Conservation (phyloP, 2,113 vertebrate genomes). For the Buteo buteo region DNA sequence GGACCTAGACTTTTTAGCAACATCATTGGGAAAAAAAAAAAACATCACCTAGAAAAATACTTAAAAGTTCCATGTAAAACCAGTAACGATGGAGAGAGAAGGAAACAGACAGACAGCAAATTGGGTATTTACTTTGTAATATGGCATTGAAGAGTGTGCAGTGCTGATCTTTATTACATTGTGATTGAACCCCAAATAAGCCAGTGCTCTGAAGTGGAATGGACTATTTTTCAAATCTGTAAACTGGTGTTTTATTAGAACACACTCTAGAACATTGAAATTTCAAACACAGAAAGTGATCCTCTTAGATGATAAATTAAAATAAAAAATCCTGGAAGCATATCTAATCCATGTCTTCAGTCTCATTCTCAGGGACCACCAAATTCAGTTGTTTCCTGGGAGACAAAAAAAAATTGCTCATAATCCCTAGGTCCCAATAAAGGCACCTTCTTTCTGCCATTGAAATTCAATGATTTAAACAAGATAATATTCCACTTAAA, state of each 20-base stretch:
- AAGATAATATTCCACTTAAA: neutral
- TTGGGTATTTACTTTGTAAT: neutral
- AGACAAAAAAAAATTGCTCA: neutral
- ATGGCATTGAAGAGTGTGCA: neutral
- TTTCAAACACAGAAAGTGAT: neutral
- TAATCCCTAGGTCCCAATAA: neutral
- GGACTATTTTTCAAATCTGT: neutral
- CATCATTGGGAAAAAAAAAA: accelerated
- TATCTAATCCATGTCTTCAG: neutral
- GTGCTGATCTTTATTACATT: neutral
- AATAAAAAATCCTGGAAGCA: neutral
- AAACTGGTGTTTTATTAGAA: neutral
- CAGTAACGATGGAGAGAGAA: accelerated
- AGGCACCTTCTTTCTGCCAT: neutral
- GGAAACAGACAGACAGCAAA: neutral
- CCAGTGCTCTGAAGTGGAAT: accelerated
- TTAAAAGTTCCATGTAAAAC: neutral
- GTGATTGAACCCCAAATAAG: neutral
- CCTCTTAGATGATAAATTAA: neutral
- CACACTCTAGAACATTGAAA: neutral
- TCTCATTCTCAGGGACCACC: neutral
- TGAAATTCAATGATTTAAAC: neutral
- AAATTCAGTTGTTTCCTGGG: neutral
- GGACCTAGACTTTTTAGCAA: neutral
- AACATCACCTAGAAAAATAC: neutral